Conservation (phyloP, 2,797 vertebrate genomes). For the Aeoliscus strigatus region DNA sequence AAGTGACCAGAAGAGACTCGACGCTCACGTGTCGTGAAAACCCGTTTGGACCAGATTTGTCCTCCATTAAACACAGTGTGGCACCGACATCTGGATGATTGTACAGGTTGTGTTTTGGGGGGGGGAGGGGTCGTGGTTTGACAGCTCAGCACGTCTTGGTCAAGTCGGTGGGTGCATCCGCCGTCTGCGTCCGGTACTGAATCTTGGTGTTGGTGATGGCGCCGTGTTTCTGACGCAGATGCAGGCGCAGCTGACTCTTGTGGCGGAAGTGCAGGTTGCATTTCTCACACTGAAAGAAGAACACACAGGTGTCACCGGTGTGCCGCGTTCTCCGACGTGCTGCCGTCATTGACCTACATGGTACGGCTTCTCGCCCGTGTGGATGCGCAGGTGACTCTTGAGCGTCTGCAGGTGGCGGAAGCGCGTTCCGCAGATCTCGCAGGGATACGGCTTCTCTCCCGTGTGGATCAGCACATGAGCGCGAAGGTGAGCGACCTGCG, state of each 20-base stretch:
- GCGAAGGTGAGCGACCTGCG: conserved; percentile 93
- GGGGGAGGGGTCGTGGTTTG: too few relatives aligned
- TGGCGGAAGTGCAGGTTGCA: conserved; percentile 99
- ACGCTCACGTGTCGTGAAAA: conserved; percentile 81
- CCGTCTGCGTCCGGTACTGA: conserved; percentile 88
- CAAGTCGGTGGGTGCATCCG: conserved; percentile 83
- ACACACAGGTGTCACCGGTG: too few relatives aligned
- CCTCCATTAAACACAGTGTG: conserved; percentile 78
- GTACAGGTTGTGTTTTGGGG: too few relatives aligned
- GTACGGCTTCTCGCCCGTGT: conserved; percentile 98
- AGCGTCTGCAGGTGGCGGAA: conserved; percentile 97
- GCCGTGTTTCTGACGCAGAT: conserved; percentile 96
- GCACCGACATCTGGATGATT: conserved; percentile 80
- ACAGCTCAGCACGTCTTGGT: conserved; percentile 85
- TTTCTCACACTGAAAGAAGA: conserved; percentile 89
- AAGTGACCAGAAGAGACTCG: conserved; percentile 79
- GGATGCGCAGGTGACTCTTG: conserved; percentile 97
- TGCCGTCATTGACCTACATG: conserved; percentile 83
- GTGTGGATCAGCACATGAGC: conserved; percentile 99
- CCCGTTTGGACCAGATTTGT: conserved; percentile 75
- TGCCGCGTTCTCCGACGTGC: too few relatives aligned
- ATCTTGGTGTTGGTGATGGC: conserved; percentile 99
- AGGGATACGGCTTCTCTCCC: conserved; percentile 99
- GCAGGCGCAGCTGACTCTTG: conserved; percentile 96
- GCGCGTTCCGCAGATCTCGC: conserved; percentile 96